Base-by-base conservation (phyloP, 2,888 invertebrate genomes). In the Willowsia nigromaculata region DNA sequence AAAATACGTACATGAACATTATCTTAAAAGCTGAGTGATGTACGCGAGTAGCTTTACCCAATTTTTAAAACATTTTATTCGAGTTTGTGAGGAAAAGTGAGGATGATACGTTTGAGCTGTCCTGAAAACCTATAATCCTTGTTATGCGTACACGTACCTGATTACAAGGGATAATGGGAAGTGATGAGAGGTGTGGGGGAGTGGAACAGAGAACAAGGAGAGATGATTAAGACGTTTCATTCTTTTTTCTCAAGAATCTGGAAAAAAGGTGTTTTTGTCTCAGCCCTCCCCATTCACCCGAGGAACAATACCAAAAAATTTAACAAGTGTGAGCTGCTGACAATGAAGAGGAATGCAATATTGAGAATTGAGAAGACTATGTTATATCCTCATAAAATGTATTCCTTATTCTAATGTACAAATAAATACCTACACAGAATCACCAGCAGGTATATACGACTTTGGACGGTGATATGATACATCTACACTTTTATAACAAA, bases 231-330 rank as follows among this genome's bases (percentile, higher is more conserved):
- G 83, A 88, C 37, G 88, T 88, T 88, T 83, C 27, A 2, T 47
- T 65, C n/a, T 62, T 83, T 74, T 88, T 88, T 88, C 83, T 76
- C 30, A 74, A 81, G 83, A 88, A 88, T 88, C 83, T 88, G 88
- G 88, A 88, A 88, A n/a, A n/a, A 88, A 88, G 88, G 82, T 83
- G 88, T 83, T 71, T 68, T 88, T 83, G 83, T 88, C 88, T 88
- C 83, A 88, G 76, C 88, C 88, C 83, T 87, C 87, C 87, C 87
- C 87, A 87, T 87, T 87, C 87, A 87, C 56, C 56, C 74, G 81
- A 62, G 81, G 62, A 87, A 81, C 87, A 87, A 82, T 87, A 87
- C 71, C 43, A 59, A 71, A 68, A 86, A 40, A 47, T 80, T 50
- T 37, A 56, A 68, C 53, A 80, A 78, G 47, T 87, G 74, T 11